Base-by-base conservation (phyloP, 2,113 vertebrate genomes). In the Takifugu bimaculatus region DNA sequence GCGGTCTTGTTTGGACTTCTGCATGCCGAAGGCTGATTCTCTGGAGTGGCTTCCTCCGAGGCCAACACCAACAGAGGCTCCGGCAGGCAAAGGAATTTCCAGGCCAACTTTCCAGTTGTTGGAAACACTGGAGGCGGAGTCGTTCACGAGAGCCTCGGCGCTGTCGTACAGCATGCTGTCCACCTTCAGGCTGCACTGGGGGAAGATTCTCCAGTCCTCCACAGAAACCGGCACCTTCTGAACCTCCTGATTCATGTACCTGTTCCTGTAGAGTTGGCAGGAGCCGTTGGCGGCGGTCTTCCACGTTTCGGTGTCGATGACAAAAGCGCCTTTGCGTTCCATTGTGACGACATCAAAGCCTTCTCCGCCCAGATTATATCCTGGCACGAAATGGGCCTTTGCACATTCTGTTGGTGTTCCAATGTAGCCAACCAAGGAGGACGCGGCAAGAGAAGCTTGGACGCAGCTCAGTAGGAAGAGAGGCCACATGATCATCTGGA, bases 91-190 rank as follows among this genome's bases (percentile, higher is more conserved):
- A 20, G 70, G 50, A 9, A 92, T 6, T 0, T 90, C 49, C 13
- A 93, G 84, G 1, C 75, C 90, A 0, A 13, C 0, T 52, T 53
- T 54, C 92, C 92, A 93, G 71, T 87, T 10, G 0, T 81, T 88
- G 2, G 26, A 55, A 50, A 92, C 81, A 0, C 20, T 68, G 0
- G 78, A 59, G 2, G 85, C 79, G 0, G 77, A 74, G 0, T 69
- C 77, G 0, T 4, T 51, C 20, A 88, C 79, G 1, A 91, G 68
- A 0, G 13, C 32, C 52, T 89, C 87, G 0, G 58, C 83, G 3
- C 89, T 91, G 13, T 68, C 66, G 27, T 69, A 82, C 1, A 81
- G 0, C 0, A 1, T 26, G 54, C 63, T 75, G 69, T 55, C 44
- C 25, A 92, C 54, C 0, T 51, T 73, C 48, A 74, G 11, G 20